A percentile compares a stretch with the other conserved stretches of the same genome.
Evolutionary conservation across 1,140 invertebrate species (phyloP).

Genomic region (Metaphire vulgaris): DNA sequence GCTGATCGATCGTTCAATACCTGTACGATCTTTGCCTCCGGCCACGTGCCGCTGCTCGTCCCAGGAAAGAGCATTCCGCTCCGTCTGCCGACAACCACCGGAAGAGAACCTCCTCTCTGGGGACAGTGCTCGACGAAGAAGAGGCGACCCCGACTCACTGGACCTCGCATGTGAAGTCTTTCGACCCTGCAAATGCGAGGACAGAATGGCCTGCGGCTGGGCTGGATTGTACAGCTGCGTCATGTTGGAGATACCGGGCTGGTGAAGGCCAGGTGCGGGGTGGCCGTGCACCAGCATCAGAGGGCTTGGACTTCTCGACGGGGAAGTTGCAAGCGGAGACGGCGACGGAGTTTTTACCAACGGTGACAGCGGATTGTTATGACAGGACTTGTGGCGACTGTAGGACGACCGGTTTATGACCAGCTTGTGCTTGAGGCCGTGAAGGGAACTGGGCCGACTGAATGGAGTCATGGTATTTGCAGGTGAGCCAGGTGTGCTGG

Average conservation of each 20-base stretch:
- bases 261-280: too few relatives aligned
- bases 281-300: slow-evolving; percentile 66
- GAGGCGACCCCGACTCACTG: background rate
- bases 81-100: background rate
- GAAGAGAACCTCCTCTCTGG: background rate
- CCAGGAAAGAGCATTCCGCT: background rate
- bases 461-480: slow-evolving; percentile 49
- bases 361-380: slow-evolving; percentile 92
- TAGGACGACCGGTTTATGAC: too few relatives aligned
- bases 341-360: slow-evolving; percentile 87
- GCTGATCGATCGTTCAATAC: background rate
- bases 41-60: background rate
- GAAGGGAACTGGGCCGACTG: slow-evolving; percentile 78
- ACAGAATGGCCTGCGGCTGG: too few relatives aligned
- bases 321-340: slow-evolving; percentile 72
- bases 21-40: background rate
- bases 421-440: slow-evolving; percentile 82
- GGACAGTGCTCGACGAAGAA: background rate
- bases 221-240: slow-evolving; percentile 67
- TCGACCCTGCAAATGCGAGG: too few relatives aligned
- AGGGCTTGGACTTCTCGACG: slow-evolving; percentile 66
- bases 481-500: slow-evolving; percentile 60
- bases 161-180: background rate
- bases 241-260: slow-evolving; percentile 68
- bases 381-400: slow-evolving; percentile 62